Evolutionary conservation across 2,113 vertebrate genomes (phyloP), one percentile per base, ranked within the genome.

Genomic region (Atrichornis clamosus): DNA sequence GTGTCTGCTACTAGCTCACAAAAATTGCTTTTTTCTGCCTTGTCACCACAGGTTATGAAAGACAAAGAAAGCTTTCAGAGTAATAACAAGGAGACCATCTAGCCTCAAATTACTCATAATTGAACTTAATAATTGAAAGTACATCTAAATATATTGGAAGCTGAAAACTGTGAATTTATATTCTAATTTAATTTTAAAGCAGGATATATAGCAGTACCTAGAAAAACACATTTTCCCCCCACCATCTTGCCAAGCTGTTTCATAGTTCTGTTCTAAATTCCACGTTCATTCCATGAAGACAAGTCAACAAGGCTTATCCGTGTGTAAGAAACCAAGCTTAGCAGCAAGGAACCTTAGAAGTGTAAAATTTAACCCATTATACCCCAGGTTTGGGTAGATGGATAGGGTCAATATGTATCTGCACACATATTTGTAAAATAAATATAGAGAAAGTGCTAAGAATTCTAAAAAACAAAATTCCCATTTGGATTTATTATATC

Each of bases 41-140:
- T 68, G 73, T 96, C 90, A 96, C 67, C 60, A 93, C 60, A 93
- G 86, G 80, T 95, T 96, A 72, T 88, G 58, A 95, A 93, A 94
- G 90, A 95, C 90, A 95, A 92, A 89, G 75, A 84, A 91, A 86
- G 65, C 93, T 87, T 89, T 90, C 64, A 81, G 64, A 81, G 76
- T 62, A 95, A 85, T 85, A 92, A 91, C 44, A 79, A 72, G 64
- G 73, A 87, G 89, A 85, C 67, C 87, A 89, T 88, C 88, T 90
- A 94, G 59, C 41, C 75, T 95, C 91, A 95, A 89, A 97, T 95
- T 95, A 89, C 63, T 91, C 65, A 63, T 93, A 96, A 92, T 91
- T 92, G 65, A 81, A 84, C 75, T 74, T 94, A 90, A 90, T 90
- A 90, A 95, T 95, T 96, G 85, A 92, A 94, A 75, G 52, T 86